These are phyloP conservation scores for Clarias fuscus DNA, from an alignment of 2,797 vertebrate genomes.

Conservation along the genomic window DNA sequence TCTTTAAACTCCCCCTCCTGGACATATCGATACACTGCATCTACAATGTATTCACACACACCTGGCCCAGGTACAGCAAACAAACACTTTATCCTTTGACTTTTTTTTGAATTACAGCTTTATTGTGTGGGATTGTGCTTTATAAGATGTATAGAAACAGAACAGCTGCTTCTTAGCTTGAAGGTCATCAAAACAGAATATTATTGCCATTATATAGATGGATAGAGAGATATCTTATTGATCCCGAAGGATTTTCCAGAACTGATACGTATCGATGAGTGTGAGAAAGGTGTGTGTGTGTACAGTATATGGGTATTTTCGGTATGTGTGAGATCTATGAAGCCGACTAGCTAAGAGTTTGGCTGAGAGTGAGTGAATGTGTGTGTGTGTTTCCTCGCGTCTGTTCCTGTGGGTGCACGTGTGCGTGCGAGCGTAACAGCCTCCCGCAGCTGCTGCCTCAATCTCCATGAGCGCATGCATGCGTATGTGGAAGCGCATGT, in stretches of 20 bases:
- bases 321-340: slow-evolving; percentile 13
- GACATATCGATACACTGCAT: slow-evolving; percentile 59
- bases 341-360: slow-evolving; percentile 46
- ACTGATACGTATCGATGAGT: slow-evolving; percentile 21
- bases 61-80: slow-evolving; percentile 34
- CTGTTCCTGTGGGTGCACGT: slow-evolving; percentile 44
- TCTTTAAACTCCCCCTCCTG: slow-evolving; percentile 68
- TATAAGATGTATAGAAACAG: background rate
- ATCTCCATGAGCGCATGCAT: slow-evolving; percentile 44
- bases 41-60: background rate
- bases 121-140: background rate
- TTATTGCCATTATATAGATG: background rate
- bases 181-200: background rate
- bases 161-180: background rate
- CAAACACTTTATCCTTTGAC: background rate
- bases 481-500: slow-evolving; percentile 42
- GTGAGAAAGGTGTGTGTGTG: slow-evolving; percentile 23
- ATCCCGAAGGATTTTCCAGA: too few species aligned
- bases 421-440: slow-evolving; percentile 54
- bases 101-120: background rate
- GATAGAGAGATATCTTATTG: too few species aligned
- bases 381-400: slow-evolving; percentile 42
- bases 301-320: slow-evolving; percentile 41
- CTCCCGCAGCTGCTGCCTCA: slow-evolving; percentile 55
- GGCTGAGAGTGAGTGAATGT: slow-evolving; percentile 20